Conservation (phyloP, 2,888 invertebrate species). For the Drosophila emarginata region DNA sequence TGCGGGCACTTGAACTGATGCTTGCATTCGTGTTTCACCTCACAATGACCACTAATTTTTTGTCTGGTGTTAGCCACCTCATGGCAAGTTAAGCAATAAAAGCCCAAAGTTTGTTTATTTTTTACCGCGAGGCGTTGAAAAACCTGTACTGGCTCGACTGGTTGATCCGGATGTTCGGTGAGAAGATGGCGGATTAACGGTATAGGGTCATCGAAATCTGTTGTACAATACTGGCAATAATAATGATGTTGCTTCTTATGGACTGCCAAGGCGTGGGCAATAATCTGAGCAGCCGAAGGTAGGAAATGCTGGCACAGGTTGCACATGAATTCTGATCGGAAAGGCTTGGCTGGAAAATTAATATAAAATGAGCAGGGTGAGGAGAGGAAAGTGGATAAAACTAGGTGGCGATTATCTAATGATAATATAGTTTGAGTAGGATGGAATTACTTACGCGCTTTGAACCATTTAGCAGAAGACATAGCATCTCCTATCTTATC, state of each 20-base stretch:
- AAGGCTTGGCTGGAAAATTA: not conserved
- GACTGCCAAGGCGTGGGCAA: not conserved
- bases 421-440: too few relatives aligned
- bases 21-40: slow-evolving; percentile 85
- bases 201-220: not conserved
- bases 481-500: not conserved
- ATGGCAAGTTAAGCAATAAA: slow-evolving; percentile 48
- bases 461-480: slow-evolving; percentile 40
- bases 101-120: slow-evolving; percentile 63
- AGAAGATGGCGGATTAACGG: slow-evolving; percentile 37
- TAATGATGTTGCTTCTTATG: slow-evolving; percentile 24
- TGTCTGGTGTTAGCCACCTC: slow-evolving; percentile 27
- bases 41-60: slow-evolving; percentile 56
- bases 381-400: not conserved
- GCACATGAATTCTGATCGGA: slow-evolving; percentile 34
- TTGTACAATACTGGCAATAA: slow-evolving; percentile 28
- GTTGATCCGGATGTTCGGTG: not conserved
- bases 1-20: slow-evolving; percentile 88
- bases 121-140: slow-evolving; percentile 28
- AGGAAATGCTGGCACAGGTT: slow-evolving; percentile 37
- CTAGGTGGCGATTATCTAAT: too few relatives aligned
- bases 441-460: slow-evolving; percentile 36
- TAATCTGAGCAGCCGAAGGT: not conserved
- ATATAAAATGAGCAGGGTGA: not conserved
- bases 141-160: slow-evolving; percentile 31